Evolutionary conservation across 1,140 invertebrate genomes (phyloP).

Genomic region (Brachionus koreanus): DNA sequence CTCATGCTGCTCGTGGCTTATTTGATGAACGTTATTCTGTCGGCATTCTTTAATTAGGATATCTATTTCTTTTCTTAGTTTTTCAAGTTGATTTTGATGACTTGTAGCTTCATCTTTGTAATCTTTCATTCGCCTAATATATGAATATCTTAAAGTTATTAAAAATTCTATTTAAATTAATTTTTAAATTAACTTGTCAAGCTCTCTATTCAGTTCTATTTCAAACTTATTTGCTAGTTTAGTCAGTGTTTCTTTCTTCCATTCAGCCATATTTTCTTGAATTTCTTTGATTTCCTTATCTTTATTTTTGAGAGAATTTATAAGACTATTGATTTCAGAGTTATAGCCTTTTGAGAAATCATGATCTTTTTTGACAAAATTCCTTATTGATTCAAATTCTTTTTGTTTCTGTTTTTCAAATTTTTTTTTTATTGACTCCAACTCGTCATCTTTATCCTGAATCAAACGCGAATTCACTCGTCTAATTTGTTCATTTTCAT

Average conservation of each 20-base stretch:
- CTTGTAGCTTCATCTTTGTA: conserved; percentile 28
- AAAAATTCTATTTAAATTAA: not conserved
- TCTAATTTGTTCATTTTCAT: not conserved
- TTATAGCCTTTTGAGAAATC: not conserved
- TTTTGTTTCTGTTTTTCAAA: conserved; percentile 44
- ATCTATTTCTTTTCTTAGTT: conserved; percentile 31
- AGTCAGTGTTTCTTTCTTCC: conserved; percentile 38
- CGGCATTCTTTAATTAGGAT: conserved; percentile 14
- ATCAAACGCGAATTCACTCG: not conserved
- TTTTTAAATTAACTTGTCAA: conserved; percentile 11
- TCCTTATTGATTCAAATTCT: conserved; percentile 33
- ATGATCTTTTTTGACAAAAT: conserved; percentile 17
- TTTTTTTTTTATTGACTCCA: not conserved
- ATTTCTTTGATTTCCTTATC: conserved; percentile 41
- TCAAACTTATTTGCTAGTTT: conserved; percentile 40
- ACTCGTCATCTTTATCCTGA: conserved; percentile 24
- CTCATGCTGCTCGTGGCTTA: conserved; percentile 30
- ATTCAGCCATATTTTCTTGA: conserved; percentile 38
- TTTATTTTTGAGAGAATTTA: conserved; percentile 20
- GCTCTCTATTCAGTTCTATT: conserved; percentile 24
- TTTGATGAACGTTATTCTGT: not conserved
- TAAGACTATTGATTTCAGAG: not conserved
- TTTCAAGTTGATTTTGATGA: conserved; percentile 39
- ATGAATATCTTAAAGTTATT: not conserved
- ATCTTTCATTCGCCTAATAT: conserved; percentile 38